Evolutionary conservation across 2,888 invertebrate species (phyloP).

Genomic region (Netelia fuscicornis): DNA sequence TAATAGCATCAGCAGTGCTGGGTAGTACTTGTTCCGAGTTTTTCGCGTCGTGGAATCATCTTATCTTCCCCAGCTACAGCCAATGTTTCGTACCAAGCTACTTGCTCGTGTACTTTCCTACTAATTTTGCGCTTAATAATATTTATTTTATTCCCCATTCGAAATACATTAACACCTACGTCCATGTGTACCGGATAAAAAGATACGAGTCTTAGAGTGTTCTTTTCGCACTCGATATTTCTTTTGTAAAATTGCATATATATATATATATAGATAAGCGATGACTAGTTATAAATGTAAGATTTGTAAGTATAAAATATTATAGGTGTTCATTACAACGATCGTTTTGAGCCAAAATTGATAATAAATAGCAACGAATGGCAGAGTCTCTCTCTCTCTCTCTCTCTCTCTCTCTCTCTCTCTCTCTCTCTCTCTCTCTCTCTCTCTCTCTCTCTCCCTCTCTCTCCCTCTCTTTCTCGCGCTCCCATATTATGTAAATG

Average conservation of each 20-base stretch:
- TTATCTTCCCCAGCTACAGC: background rate
- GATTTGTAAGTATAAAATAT: background rate
- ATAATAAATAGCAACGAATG: background rate
- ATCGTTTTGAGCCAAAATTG: background rate
- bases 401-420: no score
- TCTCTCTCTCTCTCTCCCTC: background rate
- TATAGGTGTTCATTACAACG: background rate
- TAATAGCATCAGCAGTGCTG: background rate
- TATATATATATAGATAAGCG: background rate
- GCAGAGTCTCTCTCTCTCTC: background rate
- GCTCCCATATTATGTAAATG: slow-evolving; percentile 36
- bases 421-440: background rate
- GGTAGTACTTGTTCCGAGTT: slow-evolving; percentile 42
- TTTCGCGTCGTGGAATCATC: background rate
- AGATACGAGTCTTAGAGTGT: background rate
- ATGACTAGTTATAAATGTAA: background rate
- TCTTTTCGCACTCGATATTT: background rate
- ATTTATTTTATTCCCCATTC: no score
- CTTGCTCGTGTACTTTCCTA: background rate
- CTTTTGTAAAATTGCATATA: background rate
- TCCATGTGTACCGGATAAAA: no score
- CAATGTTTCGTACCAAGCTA: background rate
- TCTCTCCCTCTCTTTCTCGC: no score
- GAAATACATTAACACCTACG: background rate
- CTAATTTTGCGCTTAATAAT: background rate